Conservation (phyloP, 2,888 invertebrate species). For the Scaptomyza flava region DNA sequence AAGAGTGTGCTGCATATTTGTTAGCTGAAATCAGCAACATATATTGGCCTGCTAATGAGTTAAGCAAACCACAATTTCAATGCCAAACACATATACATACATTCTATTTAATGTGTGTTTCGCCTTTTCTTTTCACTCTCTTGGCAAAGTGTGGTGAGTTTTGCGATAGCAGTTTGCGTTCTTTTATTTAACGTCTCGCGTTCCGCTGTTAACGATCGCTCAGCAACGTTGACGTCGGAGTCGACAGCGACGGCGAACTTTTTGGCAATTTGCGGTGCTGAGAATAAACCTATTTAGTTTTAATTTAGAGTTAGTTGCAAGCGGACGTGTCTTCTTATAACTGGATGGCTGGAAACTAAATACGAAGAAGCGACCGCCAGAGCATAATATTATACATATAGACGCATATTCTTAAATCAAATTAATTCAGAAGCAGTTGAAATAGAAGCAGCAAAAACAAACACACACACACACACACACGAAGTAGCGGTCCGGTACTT, state of each 20-base stretch:
- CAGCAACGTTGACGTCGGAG: constrained; percentile 8
- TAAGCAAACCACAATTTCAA: constrained; percentile 50
- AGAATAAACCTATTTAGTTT: constrained; percentile 77
- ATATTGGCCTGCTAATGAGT: constrained; percentile 41
- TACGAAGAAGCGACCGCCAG: constrained; percentile 64
- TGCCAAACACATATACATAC: constrained; percentile 49
- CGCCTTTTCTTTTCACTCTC: constrained; percentile 24
- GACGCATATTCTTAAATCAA: constrained; percentile 66
- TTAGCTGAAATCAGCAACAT: constrained; percentile 46
- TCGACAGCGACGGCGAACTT: constrained; percentile 45
- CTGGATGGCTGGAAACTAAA: constrained; percentile 84
- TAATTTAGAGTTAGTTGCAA: constrained; percentile 83
- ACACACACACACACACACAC: constrained; percentile 32
- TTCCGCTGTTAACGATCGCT: constrained; percentile 57
- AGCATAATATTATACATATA: constrained; percentile 64
- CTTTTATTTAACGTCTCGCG: constrained; percentile 68
- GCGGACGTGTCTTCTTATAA: constrained; percentile 81
- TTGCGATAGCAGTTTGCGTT: constrained; percentile 58
- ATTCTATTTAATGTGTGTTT: constrained; percentile 2
- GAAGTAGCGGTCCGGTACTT: constrained; percentile 22
- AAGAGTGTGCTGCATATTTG: constrained; percentile 38
- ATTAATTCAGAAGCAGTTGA: constrained; percentile 63
- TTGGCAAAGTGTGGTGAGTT: constrained; percentile 54
- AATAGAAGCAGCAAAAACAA: constrained; percentile 65
- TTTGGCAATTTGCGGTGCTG: constrained; percentile 69